phyloP scores from a whole-genome alignment of 2,797 vertebrate species.

The Ceryle rudis region DNA sequence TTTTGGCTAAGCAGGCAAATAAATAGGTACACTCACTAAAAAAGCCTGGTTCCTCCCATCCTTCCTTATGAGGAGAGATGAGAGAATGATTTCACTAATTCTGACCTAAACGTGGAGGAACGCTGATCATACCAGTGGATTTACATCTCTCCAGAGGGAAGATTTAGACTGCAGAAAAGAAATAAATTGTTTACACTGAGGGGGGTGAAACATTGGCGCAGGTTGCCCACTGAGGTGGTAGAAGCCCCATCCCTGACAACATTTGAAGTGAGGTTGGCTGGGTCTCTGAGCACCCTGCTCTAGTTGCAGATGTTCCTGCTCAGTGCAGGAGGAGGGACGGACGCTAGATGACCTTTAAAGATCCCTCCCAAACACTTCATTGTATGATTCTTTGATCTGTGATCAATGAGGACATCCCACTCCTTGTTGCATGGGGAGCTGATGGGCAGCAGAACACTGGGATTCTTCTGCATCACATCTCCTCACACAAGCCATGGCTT shows the following conservation, averaged over 20 bases:
- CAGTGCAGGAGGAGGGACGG: background rate
- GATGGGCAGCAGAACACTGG: fast-evolving
- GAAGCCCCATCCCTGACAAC: background rate
- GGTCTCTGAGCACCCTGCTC: background rate
- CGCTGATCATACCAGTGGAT: fast-evolving
- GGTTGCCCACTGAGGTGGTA: no score
- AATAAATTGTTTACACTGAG: background rate
- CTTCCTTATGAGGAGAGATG: background rate
- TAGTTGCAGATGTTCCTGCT: background rate
- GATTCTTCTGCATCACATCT: background rate
- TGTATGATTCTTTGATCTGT: background rate
- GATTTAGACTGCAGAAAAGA: background rate
- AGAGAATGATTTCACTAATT: background rate
- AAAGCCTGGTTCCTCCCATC: background rate
- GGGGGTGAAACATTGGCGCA: background rate
- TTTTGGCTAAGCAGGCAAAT: background rate
- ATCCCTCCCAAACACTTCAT: background rate
- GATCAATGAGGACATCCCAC: no score
- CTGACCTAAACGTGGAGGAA: background rate
- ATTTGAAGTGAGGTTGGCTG: background rate
- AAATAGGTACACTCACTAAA: background rate
- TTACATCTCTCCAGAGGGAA: background rate
- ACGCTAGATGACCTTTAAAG: background rate
- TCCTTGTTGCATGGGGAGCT: fast-evolving
- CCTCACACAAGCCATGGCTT: background rate